Evolutionary conservation across 2,113 vertebrate genomes (phyloP).

Genomic region (Parotia lawesii): DNA sequence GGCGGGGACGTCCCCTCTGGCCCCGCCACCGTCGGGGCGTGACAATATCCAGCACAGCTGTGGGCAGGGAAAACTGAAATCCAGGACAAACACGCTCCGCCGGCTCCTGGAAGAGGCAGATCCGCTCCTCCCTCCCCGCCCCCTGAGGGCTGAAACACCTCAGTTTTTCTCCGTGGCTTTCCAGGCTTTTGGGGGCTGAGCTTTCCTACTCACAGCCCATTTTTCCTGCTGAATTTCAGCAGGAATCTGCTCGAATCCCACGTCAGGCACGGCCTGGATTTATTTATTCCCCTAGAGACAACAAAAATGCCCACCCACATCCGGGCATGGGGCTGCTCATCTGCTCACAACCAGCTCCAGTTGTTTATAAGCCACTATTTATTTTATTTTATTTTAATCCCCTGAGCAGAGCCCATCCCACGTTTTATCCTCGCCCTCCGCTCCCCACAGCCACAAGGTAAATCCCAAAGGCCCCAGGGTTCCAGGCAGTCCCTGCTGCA

Average conservation of each 20-base stretch:
- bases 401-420: background rate
- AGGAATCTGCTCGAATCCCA: background rate
- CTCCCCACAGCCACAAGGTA: background rate
- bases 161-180: fast-evolving
- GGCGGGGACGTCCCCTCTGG: fast-evolving
- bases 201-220: background rate
- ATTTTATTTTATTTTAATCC: background rate
- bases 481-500: background rate
- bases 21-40: fast-evolving
- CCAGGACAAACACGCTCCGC: background rate
- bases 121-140: background rate
- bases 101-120: background rate
- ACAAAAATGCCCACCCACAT: background rate
- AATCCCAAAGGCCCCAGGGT: background rate
- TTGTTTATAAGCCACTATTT: background rate
- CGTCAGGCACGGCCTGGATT: background rate
- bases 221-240: background rate
- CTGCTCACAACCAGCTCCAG: background rate
- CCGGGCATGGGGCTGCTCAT: background rate
- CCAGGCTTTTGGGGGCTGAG: background rate
- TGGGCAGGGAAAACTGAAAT: background rate
- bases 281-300: background rate
- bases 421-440: fast-evolving
- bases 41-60: background rate
- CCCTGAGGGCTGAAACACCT: background rate